These are phyloP conservation scores for Eudyptes chrysolophus DNA, from an alignment of 2,113 vertebrate species.

Conservation along the genomic window DNA sequence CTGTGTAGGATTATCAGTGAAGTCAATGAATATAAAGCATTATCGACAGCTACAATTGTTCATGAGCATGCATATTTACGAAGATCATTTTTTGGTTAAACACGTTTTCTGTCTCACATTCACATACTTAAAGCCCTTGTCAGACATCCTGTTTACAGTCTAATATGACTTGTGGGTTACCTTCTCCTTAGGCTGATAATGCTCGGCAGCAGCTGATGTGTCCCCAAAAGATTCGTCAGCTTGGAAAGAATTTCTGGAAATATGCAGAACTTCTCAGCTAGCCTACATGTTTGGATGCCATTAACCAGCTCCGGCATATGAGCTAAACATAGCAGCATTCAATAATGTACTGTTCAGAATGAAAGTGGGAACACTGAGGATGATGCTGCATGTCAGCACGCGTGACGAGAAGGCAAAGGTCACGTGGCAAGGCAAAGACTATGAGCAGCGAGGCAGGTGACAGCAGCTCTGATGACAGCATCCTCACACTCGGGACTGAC, in stretches of 20 bases:
- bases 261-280: not conserved
- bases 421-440: not conserved
- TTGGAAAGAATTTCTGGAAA: constrained; percentile 18
- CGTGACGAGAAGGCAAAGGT: not conserved
- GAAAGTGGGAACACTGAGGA: not conserved
- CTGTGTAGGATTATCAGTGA: not conserved
- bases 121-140: not conserved
- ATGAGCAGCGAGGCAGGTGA: not conserved
- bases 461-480: not conserved
- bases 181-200: not conserved
- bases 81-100: not conserved
- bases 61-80: not conserved
- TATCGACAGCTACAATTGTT: rapidly evolving
- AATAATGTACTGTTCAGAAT: not conserved
- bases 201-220: not conserved
- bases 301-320: not conserved
- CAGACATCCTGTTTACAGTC: not conserved
- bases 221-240: not conserved
- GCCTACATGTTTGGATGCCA: not conserved
- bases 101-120: not conserved
- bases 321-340: not conserved
- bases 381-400: not conserved
- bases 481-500: not conserved
- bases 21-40: not conserved
- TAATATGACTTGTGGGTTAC: not conserved